A percentile compares a stretch with the other conserved stretches of the same genome.
Conservation (phyloP, 2,888 invertebrate genomes). For the Diarsia rubi region DNA sequence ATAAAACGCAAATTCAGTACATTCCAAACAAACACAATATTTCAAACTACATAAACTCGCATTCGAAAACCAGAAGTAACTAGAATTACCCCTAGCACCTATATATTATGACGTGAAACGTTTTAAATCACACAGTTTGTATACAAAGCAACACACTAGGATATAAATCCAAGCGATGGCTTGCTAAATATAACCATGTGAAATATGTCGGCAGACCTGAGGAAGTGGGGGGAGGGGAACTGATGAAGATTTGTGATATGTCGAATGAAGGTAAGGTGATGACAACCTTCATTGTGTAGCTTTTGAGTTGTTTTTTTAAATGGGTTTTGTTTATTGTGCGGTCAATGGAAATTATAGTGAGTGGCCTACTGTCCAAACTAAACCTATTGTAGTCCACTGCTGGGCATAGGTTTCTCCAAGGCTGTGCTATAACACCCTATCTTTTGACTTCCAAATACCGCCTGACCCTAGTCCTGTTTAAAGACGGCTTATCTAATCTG, state of each 20-base stretch:
- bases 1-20: not conserved
- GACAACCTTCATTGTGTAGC: not conserved
- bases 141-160: slow-evolving; percentile 50
- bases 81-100: slow-evolving; percentile 30
- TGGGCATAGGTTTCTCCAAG: not conserved
- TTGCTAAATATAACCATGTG: slow-evolving; percentile 44
- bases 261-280: slow-evolving; percentile 1
- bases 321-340: not conserved
- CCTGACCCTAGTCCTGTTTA: no score
- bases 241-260: slow-evolving; percentile 10
- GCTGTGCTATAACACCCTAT: not conserved
- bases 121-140: slow-evolving; percentile 64
- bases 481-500: not conserved
- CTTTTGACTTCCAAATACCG: no score
- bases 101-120: slow-evolving; percentile 43
- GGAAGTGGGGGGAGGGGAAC: slow-evolving; percentile 1
- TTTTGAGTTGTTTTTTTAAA: not conserved
- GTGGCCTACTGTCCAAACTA: not conserved
- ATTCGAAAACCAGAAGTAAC: slow-evolving; percentile 38
- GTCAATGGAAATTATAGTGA: no score
- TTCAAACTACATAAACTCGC: not conserved
- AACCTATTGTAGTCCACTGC: no score
- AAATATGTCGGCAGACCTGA: slow-evolving; percentile 30
- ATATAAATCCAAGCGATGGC: slow-evolving; percentile 53
- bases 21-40: not conserved